A percentile compares a stretch with the other conserved stretches of the same genome.
phyloP scores from a whole-genome alignment of 2,888 invertebrate genomes.

The Globia sparganii region DNA sequence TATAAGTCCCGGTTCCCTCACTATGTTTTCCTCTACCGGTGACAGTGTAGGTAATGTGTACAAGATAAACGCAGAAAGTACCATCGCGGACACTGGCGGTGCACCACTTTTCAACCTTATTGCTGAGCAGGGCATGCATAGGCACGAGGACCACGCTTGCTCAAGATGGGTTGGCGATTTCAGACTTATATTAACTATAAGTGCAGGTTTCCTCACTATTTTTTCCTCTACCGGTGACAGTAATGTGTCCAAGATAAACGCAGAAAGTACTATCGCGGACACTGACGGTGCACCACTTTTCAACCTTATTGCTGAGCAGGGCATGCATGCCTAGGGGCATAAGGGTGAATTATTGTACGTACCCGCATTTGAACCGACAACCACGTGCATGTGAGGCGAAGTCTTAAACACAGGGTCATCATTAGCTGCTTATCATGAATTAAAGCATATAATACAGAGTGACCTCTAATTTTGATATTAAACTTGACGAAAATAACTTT shows the following conservation, averaged over 20 bases:
- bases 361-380: not conserved
- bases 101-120: too few species aligned
- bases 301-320: too few species aligned
- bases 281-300: too few species aligned
- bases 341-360: too few species aligned
- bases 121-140: too few species aligned
- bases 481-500: not conserved
- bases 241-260: not conserved
- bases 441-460: not conserved
- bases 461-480: not conserved
- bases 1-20: not conserved
- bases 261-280: too few species aligned
- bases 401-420: not conserved
- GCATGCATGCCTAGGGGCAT: too few species aligned
- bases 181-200: too few species aligned
- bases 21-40: not conserved
- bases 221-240: not conserved
- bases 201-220: not conserved
- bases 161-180: too few species aligned
- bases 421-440: not conserved
- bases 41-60: not conserved
- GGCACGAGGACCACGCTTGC: too few species aligned
- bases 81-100: too few species aligned
- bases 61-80: not conserved
- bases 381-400: not conserved